A percentile compares a stretch with the other conserved stretches of the same genome.
Evolutionary conservation across 2,797 vertebrate species (phyloP).

Genomic region (Catamblyrhynchus diadema): DNA sequence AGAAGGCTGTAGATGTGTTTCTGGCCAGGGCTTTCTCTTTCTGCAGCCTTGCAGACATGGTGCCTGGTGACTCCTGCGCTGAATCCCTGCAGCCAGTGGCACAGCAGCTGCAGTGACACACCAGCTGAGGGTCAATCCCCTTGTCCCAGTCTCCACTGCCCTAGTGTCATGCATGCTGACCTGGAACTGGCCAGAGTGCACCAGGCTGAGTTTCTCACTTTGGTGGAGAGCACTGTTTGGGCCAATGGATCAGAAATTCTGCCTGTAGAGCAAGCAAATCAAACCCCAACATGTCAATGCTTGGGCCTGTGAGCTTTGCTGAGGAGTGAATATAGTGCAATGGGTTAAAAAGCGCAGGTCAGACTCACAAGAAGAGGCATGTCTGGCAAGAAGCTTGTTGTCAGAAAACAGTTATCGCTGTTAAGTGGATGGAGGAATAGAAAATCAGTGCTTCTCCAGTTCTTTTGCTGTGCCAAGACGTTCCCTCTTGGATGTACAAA

Average conservation of each 20-base stretch:
- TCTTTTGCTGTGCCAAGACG: background rate
- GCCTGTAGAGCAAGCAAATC: background rate
- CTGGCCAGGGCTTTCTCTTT: background rate
- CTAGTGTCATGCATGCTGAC: background rate
- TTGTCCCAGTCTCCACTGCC: background rate
- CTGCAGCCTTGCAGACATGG: background rate
- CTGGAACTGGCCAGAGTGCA: fast-evolving
- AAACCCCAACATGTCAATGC: fast-evolving
- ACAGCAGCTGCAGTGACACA: background rate
- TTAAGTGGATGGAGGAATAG: background rate
- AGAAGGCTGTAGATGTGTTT: background rate
- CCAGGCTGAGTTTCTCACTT: background rate
- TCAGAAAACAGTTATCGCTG: background rate
- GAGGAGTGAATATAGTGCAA: background rate
- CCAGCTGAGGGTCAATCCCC: background rate
- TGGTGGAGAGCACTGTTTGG: fast-evolving
- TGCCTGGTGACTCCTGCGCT: fast-evolving
- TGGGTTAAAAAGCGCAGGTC: background rate
- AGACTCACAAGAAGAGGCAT: background rate
- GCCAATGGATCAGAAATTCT: background rate
- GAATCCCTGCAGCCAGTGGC: fast-evolving
- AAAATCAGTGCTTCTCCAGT: background rate
- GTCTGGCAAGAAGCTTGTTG: background rate
- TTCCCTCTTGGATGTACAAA: background rate
- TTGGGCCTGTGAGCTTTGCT: fast-evolving